These are phyloP conservation scores for Rallus limicola DNA, from an alignment of 2,113 vertebrate genomes.

Conservation along the genomic window DNA sequence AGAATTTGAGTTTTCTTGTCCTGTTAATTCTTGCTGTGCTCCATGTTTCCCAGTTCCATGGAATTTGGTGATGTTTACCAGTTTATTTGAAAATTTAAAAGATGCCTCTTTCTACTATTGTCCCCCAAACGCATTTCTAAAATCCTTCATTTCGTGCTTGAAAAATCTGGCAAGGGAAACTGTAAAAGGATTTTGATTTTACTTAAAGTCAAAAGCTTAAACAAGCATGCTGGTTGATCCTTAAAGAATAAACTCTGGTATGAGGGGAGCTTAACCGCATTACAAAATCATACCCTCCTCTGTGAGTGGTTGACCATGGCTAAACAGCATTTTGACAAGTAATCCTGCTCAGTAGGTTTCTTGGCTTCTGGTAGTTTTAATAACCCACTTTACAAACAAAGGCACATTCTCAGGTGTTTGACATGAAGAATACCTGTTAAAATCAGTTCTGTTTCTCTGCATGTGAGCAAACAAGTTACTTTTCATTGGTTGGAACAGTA, in stretches of 20 bases:
- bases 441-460: background rate
- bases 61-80: background rate
- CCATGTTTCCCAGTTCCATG: background rate
- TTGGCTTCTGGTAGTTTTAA: background rate
- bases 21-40: background rate
- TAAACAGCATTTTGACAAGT: background rate
- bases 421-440: background rate
- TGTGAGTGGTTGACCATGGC: background rate
- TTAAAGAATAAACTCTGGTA: background rate
- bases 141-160: background rate
- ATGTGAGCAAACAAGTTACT: background rate
- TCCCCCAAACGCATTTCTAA: background rate
- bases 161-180: background rate
- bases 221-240: background rate
- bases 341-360: background rate
- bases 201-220: background rate
- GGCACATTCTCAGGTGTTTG: background rate
- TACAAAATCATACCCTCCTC: background rate
- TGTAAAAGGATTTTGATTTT: background rate
- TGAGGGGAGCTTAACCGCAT: background rate
- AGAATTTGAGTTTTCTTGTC: background rate
- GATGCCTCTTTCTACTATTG: accelerated
- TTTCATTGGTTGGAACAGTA: background rate
- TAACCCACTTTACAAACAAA: background rate
- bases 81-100: background rate